phyloP scores from a whole-genome alignment of 1,140 invertebrate genomes.

The Drosophila rhopaloa region DNA sequence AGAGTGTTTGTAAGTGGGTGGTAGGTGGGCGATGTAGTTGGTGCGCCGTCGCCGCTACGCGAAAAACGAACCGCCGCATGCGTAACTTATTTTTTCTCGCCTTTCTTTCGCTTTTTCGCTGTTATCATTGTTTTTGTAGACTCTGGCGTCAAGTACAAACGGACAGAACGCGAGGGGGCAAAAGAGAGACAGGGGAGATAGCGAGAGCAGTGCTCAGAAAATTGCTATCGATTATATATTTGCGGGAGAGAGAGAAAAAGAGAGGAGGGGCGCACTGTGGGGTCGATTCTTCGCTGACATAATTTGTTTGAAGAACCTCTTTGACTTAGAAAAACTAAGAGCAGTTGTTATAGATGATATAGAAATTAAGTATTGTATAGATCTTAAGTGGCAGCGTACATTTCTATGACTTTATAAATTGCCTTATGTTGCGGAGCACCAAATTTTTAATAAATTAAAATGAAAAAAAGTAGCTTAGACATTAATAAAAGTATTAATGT shows the following conservation, averaged over 20 bases:
- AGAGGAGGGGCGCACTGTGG: conserved; percentile 23
- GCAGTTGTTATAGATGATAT: too few species aligned
- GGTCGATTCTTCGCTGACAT: conserved; percentile 11
- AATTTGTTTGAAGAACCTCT: too few species aligned
- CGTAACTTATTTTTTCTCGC: conserved; percentile 62
- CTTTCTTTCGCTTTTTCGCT: conserved; percentile 26
- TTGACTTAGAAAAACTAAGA: too few species aligned
- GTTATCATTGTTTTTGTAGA: conserved; percentile 55
- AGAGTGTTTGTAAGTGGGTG: conserved; percentile 1
- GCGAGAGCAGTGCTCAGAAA: conserved; percentile 22
- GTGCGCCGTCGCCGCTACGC: conserved; percentile 55
- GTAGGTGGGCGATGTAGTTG: conserved; percentile 11
- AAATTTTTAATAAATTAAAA: too few species aligned
- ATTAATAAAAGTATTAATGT: too few species aligned
- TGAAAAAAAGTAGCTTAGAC: too few species aligned
- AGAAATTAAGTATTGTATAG: too few species aligned
- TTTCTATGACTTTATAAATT: neutral
- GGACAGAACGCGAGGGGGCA: neutral
- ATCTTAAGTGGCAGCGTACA: neutral
- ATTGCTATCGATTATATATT: conserved; percentile 45
- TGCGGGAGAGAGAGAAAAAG: neutral
- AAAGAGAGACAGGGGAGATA: neutral
- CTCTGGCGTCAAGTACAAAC: conserved; percentile 42
- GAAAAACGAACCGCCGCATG: conserved; percentile 58
- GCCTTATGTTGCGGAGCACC: too few species aligned